Percentiles rank a stretch among this genome's conserved stretches.
phyloP scores from a whole-genome alignment of 2,888 invertebrate genomes.

The Hirtodrosophila trivittata region DNA sequence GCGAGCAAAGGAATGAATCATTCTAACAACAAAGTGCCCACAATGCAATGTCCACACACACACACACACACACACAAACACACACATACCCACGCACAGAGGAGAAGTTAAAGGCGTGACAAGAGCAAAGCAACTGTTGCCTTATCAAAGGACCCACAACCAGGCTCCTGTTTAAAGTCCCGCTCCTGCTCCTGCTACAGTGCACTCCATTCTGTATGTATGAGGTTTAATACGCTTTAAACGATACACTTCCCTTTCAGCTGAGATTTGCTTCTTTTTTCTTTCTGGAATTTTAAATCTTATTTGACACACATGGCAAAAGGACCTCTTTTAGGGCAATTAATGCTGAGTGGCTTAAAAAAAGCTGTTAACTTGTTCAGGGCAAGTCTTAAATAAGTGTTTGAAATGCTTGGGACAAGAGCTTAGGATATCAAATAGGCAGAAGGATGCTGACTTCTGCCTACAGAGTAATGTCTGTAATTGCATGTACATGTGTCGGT shows the following conservation, averaged over 20 bases:
- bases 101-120: conserved; percentile 5
- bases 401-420: too few relatives aligned
- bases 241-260: too few relatives aligned
- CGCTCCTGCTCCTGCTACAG: too few relatives aligned
- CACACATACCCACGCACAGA: background rate
- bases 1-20: conserved; percentile 32
- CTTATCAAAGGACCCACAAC: background rate
- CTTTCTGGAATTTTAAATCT: conserved; percentile 1
- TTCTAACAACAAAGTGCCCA: conserved; percentile 41
- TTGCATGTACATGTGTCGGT: too few relatives aligned
- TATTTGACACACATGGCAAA: conserved; percentile 25
- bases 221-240: conserved; percentile 51
- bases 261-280: conserved; percentile 24
- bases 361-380: too few relatives aligned
- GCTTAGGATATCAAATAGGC: too few relatives aligned
- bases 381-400: too few relatives aligned
- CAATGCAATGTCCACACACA: conserved; percentile 19
- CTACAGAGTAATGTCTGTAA: too few relatives aligned
- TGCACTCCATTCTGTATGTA: conserved; percentile 4
- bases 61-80: background rate
- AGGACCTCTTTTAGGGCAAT: conserved; percentile 8
- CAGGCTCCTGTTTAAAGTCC: conserved; percentile 1
- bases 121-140: conserved; percentile 9
- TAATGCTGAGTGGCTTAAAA: background rate
- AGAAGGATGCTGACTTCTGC: too few relatives aligned